Evolutionary conservation across 2,797 vertebrate genomes (phyloP), one percentile per base, ranked within the genome.

Genomic region (Calcarius lapponicus): DNA sequence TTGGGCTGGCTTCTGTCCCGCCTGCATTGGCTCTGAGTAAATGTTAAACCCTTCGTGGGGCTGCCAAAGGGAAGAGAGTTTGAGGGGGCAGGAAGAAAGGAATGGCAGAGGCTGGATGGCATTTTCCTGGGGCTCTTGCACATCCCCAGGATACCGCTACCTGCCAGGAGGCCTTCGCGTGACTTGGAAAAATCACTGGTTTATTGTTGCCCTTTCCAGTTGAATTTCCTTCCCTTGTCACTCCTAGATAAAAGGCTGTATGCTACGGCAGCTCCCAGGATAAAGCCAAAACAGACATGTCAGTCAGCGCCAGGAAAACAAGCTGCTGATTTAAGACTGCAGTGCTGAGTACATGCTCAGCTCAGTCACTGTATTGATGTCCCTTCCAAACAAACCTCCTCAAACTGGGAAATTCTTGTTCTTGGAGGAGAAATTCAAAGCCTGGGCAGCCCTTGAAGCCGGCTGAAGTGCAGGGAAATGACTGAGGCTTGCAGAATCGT

Each of bases 11-110:
- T 94, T 16, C 0, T 70, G 76, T 94, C 95, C 95, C 45, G 42
- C 80, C 80, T 81, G 56, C 1, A 2, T 48, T 93, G 92, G 88
- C 92, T 88, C 92, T 1, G 7, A 88, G 66, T 80, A 96, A 95
- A 96, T 92, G 96, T 84, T 95, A 88, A 95, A 88, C 66, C 62
- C 73, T 93, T 80, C 2, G 0, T 16, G 60, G 86, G 62, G 56
- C 86, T 96, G 96, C 92, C 92, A 96, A 95, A 90, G 92, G 58
- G 83, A 95, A 88, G 76, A 43, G 86, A 86, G 73, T 86, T 79
- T 61, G 72, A 85, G 75, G 54, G 43, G 40, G 80, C 81, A 36
- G 87, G 76, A 84, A 90, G 51, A 90, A 86, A 81, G 51, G 54
- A 93, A 90, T 32, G 70, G 64, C 78, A 56, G 92, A 90, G 88